Base-by-base conservation (phyloP, 2,888 invertebrate species). In the Antheraea assamensis region DNA sequence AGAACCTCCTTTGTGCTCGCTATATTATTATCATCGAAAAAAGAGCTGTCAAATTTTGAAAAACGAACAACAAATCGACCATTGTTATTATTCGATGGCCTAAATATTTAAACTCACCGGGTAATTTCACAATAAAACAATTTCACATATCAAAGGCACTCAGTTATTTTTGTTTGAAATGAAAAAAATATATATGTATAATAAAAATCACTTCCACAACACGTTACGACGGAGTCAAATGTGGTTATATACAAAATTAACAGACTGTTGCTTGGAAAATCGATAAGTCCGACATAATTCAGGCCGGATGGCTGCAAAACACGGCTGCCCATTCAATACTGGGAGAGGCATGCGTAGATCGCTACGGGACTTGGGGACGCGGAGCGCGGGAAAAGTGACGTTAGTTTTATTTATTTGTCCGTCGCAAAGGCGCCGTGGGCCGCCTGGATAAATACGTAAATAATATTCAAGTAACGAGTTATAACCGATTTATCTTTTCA, bases 351-450 rank as follows among this genome's bases (percentile, higher is more conserved):
- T 93, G 93, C 93, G 93, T 92, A 92, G 78, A 86, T 79, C 81
- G 81, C 30, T 64, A 64, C 61, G 58, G 79, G 83, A 81, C 76
- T 77, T 77, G 78, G 73, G 78, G 78, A 81, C 84, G 83, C 84
- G 78, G 80, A 86, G 83, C 86, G 93, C 92, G 92, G 91, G 91
- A 92, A 92, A 92, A 86, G 76, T 91, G 91, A 91, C 90, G 87
- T 90, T 87, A 86, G 76, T 75, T 86, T 88, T 88, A 88, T 90
- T 86, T 30, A 30, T 64, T 30, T 27, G 15, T 17, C 27, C 61
- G 61, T 30, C 30, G 27, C 7, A 27, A 61, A 61, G 61, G 61
- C 61, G 61, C 61, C 61, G 17, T 17, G 15, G 15, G 21, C 64
- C 13, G 72, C 52, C 52, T 30, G 7, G 24, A 55, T 52, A 52